phyloP scores from a whole-genome alignment of 2,888 invertebrate species.

The Pollenia griseotomentosa region DNA sequence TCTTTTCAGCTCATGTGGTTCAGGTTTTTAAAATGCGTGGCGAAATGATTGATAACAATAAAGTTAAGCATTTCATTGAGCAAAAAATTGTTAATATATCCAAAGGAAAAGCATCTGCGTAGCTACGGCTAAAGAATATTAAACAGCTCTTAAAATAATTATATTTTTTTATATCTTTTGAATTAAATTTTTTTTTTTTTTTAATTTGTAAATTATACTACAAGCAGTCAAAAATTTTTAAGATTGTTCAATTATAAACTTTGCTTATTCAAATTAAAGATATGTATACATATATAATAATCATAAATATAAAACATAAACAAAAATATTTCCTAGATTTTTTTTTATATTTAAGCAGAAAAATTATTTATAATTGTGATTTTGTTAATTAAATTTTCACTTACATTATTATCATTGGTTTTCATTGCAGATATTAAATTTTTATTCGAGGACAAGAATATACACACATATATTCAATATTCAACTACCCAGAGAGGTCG shows the following conservation, averaged over 20 bases:
- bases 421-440: constrained; percentile 78
- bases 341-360: neutral
- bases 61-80: constrained; percentile 79
- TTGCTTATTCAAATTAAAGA: neutral
- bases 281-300: neutral
- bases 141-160: constrained; percentile 52
- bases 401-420: constrained; percentile 25
- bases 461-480: constrained; percentile 81
- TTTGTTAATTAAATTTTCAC: neutral
- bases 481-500: constrained; percentile 84
- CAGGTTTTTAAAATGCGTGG: constrained; percentile 82
- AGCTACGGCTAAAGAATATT: constrained; percentile 61
- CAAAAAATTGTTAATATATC: constrained; percentile 79
- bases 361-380: neutral
- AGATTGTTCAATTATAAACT: neutral
- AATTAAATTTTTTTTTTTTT: neutral
- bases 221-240: constrained; percentile 13
- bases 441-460: constrained; percentile 80
- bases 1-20: constrained; percentile 82
- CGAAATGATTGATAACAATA: constrained; percentile 76
- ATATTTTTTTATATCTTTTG: neutral
- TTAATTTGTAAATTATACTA: neutral
- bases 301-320: constrained; percentile 39
- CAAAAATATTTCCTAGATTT: neutral
- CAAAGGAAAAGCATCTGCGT: constrained; percentile 46